A percentile compares a stretch with the other conserved stretches of the same genome.
phyloP scores from a whole-genome alignment of 2,888 invertebrate genomes.

The Dolomedes plantarius region DNA sequence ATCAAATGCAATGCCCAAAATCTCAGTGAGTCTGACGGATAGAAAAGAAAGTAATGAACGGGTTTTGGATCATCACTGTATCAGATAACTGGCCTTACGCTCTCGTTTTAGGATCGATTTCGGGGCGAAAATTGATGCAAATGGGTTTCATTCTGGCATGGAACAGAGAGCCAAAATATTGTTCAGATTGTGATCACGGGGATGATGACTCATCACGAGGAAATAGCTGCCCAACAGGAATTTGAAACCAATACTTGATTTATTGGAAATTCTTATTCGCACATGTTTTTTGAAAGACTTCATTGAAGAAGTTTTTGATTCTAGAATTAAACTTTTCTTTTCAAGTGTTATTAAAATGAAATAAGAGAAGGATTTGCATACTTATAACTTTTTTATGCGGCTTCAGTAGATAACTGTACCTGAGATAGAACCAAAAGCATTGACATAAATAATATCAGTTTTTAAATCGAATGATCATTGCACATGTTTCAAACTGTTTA shows the following conservation, averaged over 20 bases:
- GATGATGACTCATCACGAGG: background rate
- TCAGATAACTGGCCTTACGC: constrained; percentile 30
- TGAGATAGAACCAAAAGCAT: no score
- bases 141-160: constrained; percentile 1
- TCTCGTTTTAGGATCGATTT: constrained; percentile 19
- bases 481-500: no score
- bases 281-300: background rate
- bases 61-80: constrained; percentile 28
- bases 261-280: background rate
- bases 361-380: background rate
- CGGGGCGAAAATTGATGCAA: constrained; percentile 32
- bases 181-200: background rate
- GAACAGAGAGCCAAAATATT: background rate
- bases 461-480: no score
- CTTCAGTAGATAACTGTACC: no score
- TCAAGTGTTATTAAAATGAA: background rate
- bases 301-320: background rate
- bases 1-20: background rate
- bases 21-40: background rate
- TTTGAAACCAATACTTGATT: constrained; percentile 7
- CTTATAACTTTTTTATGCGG: background rate
- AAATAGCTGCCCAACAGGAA: background rate
- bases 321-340: background rate
- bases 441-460: no score
- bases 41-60: constrained; percentile 36